Base-by-base conservation (phyloP, 1,140 invertebrate species). In the Parapsyche elsis region DNA sequence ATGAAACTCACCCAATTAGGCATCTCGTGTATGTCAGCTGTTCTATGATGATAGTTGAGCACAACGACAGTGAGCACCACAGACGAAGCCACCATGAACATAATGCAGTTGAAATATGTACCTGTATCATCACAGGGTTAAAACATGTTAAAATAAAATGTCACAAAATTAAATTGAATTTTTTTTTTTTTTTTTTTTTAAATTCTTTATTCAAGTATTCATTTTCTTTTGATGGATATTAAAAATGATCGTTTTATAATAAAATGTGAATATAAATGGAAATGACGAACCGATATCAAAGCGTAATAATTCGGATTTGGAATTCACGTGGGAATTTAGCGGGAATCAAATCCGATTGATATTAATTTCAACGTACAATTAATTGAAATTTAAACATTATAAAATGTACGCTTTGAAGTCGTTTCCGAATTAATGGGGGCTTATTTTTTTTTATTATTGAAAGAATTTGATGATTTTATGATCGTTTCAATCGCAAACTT, bases 91-190 rank as follows among this genome's bases (percentile, higher is more conserved):
- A 99, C 98, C 97, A 99, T 99, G 89, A 99, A 97, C 98, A 99
- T 99, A 88, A 99, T 99, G 91, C 97, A 99, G 89, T 98, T 98
- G 93, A 99, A 99, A 91, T 99, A 99, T 84, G 98, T 98, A 86
- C 97, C 97, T 99, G 92, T 83, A 23, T 9, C 21, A 38, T 38
- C 30, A n/a, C 44, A 82, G 44, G 26, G 9, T 59, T 59, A 16
- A 59, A 59, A 10, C 1, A 10, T 59, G 30, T 38, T 38, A 38
- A 7, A 4, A 38, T 4, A 38, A 38, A 38, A 38, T 61, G 57
- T 61, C 57, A 19, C 57, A 61, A 61, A 61, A 57, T 16, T 57
- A 57, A n/a, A n/a, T n/a, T n/a, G n/a, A n/a, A n/a, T n/a, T n/a
- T n/a, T n/a, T 61, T 61, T 61, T 19, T 2, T 19, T 21, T 19